Conservation (phyloP, 2,888 invertebrate genomes). For the Ornithoptera priamus region DNA sequence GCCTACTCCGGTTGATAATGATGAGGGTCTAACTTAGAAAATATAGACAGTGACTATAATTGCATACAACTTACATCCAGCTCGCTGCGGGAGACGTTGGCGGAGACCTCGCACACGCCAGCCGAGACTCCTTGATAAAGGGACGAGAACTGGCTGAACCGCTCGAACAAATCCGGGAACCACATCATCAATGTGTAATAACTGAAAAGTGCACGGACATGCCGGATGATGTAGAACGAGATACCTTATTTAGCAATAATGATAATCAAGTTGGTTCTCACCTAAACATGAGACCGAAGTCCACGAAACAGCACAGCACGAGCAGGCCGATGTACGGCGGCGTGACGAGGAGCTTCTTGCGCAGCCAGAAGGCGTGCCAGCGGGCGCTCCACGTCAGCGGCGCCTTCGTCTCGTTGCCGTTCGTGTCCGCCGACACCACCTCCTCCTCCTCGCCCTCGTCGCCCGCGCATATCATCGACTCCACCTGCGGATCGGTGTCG, state of each 20-base stretch:
- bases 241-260: too few species aligned
- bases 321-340: slow-evolving; percentile 78
- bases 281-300: slow-evolving; percentile 83
- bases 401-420: slow-evolving; percentile 70
- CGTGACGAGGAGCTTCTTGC: slow-evolving; percentile 74
- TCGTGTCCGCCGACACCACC: slow-evolving; percentile 66
- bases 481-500: slow-evolving; percentile 51
- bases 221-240: too few species aligned
- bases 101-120: slow-evolving; percentile 79
- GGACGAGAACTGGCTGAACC: slow-evolving; percentile 77
- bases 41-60: too few species aligned
- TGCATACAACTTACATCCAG: slow-evolving; percentile 27
- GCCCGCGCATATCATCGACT: slow-evolving; percentile 67
- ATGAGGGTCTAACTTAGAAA: too few species aligned
- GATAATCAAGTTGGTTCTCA: slow-evolving; percentile 35
- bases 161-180: slow-evolving; percentile 85
- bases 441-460: slow-evolving; percentile 69
- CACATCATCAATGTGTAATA: slow-evolving; percentile 84
- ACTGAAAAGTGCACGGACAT: slow-evolving; percentile 44
- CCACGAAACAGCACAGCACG: slow-evolving; percentile 78
- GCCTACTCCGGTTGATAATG: too few species aligned
- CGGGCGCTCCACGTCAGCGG: slow-evolving; percentile 66
- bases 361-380: slow-evolving; percentile 69
- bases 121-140: slow-evolving; percentile 63
- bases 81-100: slow-evolving; percentile 54